These are phyloP conservation scores for Norana najaformis DNA, from an alignment of 2,888 invertebrate genomes.

Conservation along the genomic window DNA sequence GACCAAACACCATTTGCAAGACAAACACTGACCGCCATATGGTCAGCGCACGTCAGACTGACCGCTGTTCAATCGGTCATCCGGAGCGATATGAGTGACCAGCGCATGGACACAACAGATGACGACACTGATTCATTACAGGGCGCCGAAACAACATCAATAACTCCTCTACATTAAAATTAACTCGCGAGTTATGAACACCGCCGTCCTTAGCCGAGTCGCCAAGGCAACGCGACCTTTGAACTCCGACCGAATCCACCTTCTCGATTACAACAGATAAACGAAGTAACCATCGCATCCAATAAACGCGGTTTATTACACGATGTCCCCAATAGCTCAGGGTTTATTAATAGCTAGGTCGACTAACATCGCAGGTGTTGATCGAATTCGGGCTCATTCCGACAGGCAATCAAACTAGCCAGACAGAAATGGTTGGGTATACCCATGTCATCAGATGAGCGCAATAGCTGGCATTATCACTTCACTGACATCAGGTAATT, in stretches of 20 bases:
- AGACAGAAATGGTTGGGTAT: too few relatives aligned
- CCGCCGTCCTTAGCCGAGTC: background rate
- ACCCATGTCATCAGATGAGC: background rate
- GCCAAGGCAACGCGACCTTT: background rate
- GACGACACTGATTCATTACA: background rate
- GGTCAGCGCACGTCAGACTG: background rate
- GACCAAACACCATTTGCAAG: slow-evolving; percentile 15
- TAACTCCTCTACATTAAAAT: background rate
- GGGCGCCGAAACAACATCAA: background rate
- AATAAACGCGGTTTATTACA: background rate
- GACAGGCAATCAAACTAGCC: background rate
- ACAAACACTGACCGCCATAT: background rate
- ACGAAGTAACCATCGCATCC: background rate
- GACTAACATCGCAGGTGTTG: background rate
- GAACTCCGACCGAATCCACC: background rate
- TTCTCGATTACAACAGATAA: background rate
- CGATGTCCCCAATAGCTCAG: background rate
- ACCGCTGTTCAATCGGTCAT: background rate
- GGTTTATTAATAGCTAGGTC: background rate
- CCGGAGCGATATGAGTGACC: too few relatives aligned
- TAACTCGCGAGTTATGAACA: background rate
- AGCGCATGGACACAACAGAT: background rate
- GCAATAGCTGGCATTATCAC: background rate
- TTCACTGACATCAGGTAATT: too few relatives aligned
- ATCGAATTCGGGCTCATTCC: background rate